Evolutionary conservation across 2,113 vertebrate species (phyloP), one percentile per base, ranked within the genome.

Genomic region (Fulica atra): DNA sequence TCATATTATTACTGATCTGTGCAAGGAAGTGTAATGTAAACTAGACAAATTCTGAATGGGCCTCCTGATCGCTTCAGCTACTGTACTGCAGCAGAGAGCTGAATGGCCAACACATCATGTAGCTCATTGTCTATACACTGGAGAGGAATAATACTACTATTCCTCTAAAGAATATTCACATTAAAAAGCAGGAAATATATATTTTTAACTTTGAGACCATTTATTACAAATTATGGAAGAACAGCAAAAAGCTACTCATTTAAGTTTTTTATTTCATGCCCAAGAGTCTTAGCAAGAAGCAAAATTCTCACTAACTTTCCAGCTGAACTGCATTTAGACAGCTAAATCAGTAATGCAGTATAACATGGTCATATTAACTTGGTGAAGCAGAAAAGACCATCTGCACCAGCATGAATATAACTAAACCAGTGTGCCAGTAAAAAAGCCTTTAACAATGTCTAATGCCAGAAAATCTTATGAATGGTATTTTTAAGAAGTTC

Each of bases 291-390:
- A 92, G 42, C 54, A 92, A 66, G 83, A 86, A 93, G 66, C 61
- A 95, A 96, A 97, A 97, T 97, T 97, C 96, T 96, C 84, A 78
- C 64, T 89, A 81, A 95, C 92, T 97, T 98, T 98, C 97, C 84
- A 87, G 96, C 68, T 98, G 98, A 98, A 94, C 89, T 96, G 79
- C 79, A 89, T 79, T 92, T 94, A 97, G 98, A 98, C 96, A 97
- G 86, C 97, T 98, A 97, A 97, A 98, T 98, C 97, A 97, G 95
- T 98, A 97, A 98, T 97, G 92, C 90, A 97, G 83, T 95, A 93
- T 86, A 98, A 97, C 97, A 53, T 96, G 95, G 89, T 96, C 96
- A 94, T 96, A 96, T 98, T 97, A 98, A 97, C 70, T 70, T 96
- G 96, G 88, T 96, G 97, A 96, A 96, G 97, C 98, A 97, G 97